These are phyloP conservation scores for Vicugna pacos DNA, from an alignment of 2,113 vertebrate genomes.

Conservation along the genomic window DNA sequence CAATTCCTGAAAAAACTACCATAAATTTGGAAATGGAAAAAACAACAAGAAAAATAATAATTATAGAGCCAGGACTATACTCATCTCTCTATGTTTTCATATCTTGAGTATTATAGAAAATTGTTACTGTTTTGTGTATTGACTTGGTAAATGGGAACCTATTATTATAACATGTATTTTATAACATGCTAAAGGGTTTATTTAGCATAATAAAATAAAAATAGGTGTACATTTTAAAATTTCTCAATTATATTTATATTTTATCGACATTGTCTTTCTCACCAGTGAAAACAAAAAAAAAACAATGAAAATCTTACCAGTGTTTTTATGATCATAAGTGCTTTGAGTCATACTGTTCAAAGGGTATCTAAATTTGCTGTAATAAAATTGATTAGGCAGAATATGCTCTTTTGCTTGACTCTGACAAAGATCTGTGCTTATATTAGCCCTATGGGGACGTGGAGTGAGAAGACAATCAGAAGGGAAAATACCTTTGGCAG, in stretches of 20 bases:
- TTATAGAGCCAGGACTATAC: background rate
- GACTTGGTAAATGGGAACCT: constrained; percentile 13
- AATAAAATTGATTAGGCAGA: constrained; percentile 36
- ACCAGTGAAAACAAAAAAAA: background rate
- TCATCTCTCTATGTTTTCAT: background rate
- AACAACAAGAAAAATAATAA: background rate
- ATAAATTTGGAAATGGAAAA: constrained; percentile 8
- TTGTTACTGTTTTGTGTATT: background rate
- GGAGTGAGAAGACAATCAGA: background rate
- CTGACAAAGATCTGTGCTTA: background rate
- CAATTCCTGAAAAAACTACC: background rate
- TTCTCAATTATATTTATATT: constrained; percentile 31
- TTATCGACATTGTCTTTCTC: background rate
- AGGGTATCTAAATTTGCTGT: background rate
- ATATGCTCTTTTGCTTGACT: background rate
- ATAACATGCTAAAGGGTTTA: constrained; percentile 20
- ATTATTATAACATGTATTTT: background rate
- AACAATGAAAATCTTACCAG: constrained; percentile 7
- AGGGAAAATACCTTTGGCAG: background rate
- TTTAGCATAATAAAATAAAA: constrained; percentile 57
- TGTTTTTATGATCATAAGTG: background rate
- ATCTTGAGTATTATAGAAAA: constrained; percentile 29
- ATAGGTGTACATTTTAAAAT: background rate
- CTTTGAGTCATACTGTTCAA: constrained; percentile 22
- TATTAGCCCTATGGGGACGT: background rate